Evolutionary conservation across 1,140 invertebrate genomes (phyloP).

Genomic region (Maconellicoccus hirsutus): DNA sequence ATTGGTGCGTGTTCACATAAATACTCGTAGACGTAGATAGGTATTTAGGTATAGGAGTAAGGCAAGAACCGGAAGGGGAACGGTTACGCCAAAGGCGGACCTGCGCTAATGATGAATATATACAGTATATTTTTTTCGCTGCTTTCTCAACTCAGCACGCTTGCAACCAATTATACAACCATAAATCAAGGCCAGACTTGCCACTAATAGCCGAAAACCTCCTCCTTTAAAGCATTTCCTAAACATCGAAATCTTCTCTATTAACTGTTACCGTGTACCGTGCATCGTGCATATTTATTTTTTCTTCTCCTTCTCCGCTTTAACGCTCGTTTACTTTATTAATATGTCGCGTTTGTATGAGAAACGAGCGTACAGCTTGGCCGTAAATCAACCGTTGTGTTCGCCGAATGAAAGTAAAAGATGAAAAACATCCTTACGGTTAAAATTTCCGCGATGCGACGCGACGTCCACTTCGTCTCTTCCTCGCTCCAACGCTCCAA

Average conservation of each 20-base stretch:
- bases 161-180: conserved; percentile 19
- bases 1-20: too few relatives aligned
- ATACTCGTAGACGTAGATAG: too few relatives aligned
- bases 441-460: too few relatives aligned
- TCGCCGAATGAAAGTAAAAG: too few relatives aligned
- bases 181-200: background rate
- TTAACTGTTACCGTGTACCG: background rate
- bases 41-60: too few relatives aligned
- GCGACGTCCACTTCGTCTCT: too few relatives aligned
- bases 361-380: too few relatives aligned
- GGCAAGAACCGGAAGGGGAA: background rate
- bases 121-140: background rate
- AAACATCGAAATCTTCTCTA: background rate
- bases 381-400: too few relatives aligned
- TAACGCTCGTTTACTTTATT: background rate
- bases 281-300: background rate
- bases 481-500: too few relatives aligned
- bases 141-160: conserved; percentile 16
- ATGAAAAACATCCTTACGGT: too few relatives aligned
- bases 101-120: background rate
- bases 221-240: background rate
- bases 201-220: background rate
- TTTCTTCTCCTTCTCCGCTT: background rate
- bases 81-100: background rate
- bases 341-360: too few relatives aligned